Percentiles rank a stretch among this genome's conserved stretches.
Evolutionary conservation across 2,888 invertebrate species (phyloP).

Genomic region (Xestia c-nigrum): DNA sequence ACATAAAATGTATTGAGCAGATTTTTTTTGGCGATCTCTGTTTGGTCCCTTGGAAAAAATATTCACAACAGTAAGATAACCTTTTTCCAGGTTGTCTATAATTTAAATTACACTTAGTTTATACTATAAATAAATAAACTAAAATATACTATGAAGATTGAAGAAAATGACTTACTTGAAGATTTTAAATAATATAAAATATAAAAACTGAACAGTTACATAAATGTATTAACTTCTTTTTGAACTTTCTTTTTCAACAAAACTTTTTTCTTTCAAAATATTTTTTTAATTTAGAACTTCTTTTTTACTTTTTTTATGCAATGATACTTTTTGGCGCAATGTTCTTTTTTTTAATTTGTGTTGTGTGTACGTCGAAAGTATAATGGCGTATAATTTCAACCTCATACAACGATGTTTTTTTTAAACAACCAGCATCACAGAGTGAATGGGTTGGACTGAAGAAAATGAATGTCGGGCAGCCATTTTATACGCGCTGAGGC

Average conservation of each 20-base stretch:
- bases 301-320: background rate
- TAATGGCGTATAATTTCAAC: conserved; percentile 42
- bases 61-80: background rate
- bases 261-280: background rate
- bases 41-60: background rate
- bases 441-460: conserved; percentile 14
- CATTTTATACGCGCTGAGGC: background rate
- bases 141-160: conserved; percentile 30
- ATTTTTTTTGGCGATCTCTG: background rate
- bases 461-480: rapidly evolving
- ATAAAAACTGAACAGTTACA: conserved; percentile 18
- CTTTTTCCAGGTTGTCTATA: background rate
- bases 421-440: conserved; percentile 33
- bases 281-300: background rate
- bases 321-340: background rate
- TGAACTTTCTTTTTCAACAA: background rate
- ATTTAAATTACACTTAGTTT: background rate
- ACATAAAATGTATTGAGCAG: background rate
- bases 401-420: conserved; percentile 48
- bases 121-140: conserved; percentile 6
- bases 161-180: conserved; percentile 44
- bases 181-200: conserved; percentile 4
- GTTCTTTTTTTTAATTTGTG: background rate
- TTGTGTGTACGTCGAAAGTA: conserved; percentile 37
- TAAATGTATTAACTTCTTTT: background rate